Evolutionary conservation across 2,888 invertebrate species (phyloP), one percentile per base, ranked within the genome.

Genomic region (Xestia sexstrigata): DNA sequence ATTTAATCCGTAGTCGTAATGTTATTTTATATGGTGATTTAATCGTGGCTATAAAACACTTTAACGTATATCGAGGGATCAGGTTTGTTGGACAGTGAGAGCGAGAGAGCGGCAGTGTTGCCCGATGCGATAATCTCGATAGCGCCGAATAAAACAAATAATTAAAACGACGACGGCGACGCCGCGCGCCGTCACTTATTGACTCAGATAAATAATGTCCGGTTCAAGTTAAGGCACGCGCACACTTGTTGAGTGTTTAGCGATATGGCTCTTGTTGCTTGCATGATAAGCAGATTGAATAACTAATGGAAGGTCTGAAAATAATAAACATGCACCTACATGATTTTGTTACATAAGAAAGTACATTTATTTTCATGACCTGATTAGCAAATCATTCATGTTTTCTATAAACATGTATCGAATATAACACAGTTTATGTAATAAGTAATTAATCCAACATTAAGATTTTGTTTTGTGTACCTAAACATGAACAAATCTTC

Each of bases 121-220:
- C 84, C 75, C 71, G 63, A 58, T 62, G 47, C 70, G 85, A 86
- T 88, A 89, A 87, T 79, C 79, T 74, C 87, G 89, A 91, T 91
- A 90, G 86, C 83, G 76, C 81, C 60, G 76, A 87, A 87, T 89
- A 89, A 89, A 92, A 91, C 89, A 91, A 92, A 92, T 91, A 91
- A 78, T 81, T 76, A 81, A 80, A 69, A 70, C 70, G 69, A 74
- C 70, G 49, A 47, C 77, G n/a, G n/a, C n/a, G n/a, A n/a, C n/a
- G n/a, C n/a, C n/a, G n/a, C n/a, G n/a, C n/a, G 55, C 63, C 42
- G 71, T 73, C 74, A 63, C 88, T 90, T 87, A 90, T 87, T 84
- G 82, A 88, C 85, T 87, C 89, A 88, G 87, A 89, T 89, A 86
- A 74, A 76, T 84, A 74, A 84, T 84, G 81, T 81, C 84, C 84